phyloP scores from a whole-genome alignment of 2,797 vertebrate genomes.

The Neosalanx taihuensis region DNA sequence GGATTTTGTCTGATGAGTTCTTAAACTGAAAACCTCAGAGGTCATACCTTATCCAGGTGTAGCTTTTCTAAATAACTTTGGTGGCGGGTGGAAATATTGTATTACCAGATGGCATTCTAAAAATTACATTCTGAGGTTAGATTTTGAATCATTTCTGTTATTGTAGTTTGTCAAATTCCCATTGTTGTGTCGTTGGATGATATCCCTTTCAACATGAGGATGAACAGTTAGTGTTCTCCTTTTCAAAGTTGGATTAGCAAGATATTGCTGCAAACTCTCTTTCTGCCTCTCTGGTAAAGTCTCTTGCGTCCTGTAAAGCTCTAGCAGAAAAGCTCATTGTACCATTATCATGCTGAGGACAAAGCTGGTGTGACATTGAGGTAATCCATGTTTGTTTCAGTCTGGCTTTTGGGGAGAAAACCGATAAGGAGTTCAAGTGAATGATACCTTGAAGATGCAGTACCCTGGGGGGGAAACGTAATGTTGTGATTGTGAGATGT shows the following conservation, averaged over 20 bases:
- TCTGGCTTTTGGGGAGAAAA: conserved; percentile 53
- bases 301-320: conserved; percentile 57
- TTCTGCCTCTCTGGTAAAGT: conserved; percentile 38
- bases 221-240: conserved; percentile 49
- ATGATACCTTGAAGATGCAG: conserved; percentile 38
- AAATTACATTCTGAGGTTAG: neutral
- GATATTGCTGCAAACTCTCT: conserved; percentile 46
- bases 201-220: conserved; percentile 41
- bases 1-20: too few species aligned
- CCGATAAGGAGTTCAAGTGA: conserved; percentile 61
- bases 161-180: conserved; percentile 11
- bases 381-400: conserved; percentile 65
- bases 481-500: conserved; percentile 30
- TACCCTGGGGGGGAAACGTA: conserved; percentile 30
- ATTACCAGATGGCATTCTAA: neutral
- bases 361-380: conserved; percentile 67
- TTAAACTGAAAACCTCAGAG: too few species aligned
- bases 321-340: conserved; percentile 55
- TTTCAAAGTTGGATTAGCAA: conserved; percentile 62
- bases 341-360: conserved; percentile 58
- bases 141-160: conserved; percentile 19
- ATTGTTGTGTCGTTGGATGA: conserved; percentile 39
- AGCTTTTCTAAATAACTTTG: too few species aligned
- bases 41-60: too few species aligned
- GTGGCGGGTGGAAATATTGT: too few species aligned